Base-by-base conservation (phyloP, 2,888 invertebrate species). In the Incurvaria masculella region DNA sequence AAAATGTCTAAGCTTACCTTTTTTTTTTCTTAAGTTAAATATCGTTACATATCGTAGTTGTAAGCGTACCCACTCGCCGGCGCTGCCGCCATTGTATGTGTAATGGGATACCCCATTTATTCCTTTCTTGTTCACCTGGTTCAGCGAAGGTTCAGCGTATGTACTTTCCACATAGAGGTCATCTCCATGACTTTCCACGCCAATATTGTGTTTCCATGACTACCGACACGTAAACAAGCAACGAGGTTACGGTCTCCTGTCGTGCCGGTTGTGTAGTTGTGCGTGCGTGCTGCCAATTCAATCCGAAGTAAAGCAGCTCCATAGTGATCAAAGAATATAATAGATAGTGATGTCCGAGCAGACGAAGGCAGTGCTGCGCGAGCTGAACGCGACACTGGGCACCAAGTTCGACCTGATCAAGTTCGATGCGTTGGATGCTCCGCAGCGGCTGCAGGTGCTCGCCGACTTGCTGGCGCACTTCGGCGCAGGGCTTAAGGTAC, bases 381-480 rank as follows among this genome's bases (percentile, higher is more conserved):
- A 88, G 68, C 63, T 94, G 52, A 92, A 91, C 64, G 81, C 84
- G 57, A 75, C 82, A 43, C 83, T 92, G 57, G 83, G 82, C 46
- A 86, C 86, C 58, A 87, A 83, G 60, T 89, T 87, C 60, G 93
- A 91, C 61, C 70, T 94, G 51, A 90, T 94, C 59, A 89, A 89
- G 56, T 93, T 94, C 67, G 94, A 94, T 72, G 84, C 90, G 4
- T 69, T 94, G 50, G 84, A 84, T 51, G 83, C 87, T 42, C 85
- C 88, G 52, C 86, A 89, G 60, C 72, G 94, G 49, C 67, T 94
- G 18, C 93, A 91, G 75, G 76, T 91, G 52, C 70, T 92, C 19
- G 85, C 85, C 56, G 89, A 92, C 74, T 81, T 91, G n/a, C 73
- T 93, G 42, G 81, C 82, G n/a, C 78, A 81, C 58, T 82, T 89